Conservation (phyloP, 1,140 invertebrate species). For the Ridgeia piscesae region DNA sequence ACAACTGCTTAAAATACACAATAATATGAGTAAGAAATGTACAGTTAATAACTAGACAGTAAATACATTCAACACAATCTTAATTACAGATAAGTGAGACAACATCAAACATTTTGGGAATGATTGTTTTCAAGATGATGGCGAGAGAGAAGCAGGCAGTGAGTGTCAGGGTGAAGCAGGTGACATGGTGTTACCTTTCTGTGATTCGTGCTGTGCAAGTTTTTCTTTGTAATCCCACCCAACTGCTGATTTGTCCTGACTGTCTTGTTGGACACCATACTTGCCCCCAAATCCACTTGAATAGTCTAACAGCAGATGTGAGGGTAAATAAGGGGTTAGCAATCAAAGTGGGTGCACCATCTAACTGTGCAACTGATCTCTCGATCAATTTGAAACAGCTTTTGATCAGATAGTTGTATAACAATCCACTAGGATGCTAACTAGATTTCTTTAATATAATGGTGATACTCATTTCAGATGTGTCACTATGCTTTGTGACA, state of each 20-base stretch:
- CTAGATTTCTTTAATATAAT: too few relatives aligned
- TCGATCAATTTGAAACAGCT: not conserved
- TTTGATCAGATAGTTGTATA: not conserved
- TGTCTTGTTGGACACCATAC: slow-evolving; percentile 80
- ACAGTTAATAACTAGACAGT: not conserved
- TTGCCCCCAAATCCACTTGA: slow-evolving; percentile 83
- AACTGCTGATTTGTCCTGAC: slow-evolving; percentile 67
- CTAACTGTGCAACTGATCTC: not conserved
- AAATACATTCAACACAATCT: not conserved
- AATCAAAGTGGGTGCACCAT: not conserved
- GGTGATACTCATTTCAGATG: too few relatives aligned
- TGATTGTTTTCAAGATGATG: not conserved
- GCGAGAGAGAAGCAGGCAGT: not conserved
- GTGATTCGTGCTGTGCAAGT: slow-evolving; percentile 47
- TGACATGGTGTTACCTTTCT: slow-evolving; percentile 36
- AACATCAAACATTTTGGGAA: not conserved
- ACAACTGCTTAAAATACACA: not conserved
- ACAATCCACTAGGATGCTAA: not conserved
- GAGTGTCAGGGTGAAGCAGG: not conserved
- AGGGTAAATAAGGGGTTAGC: not conserved
- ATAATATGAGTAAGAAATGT: not conserved
- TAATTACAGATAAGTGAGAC: not conserved
- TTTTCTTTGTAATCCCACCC: slow-evolving; percentile 59
- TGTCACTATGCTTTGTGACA: too few relatives aligned
- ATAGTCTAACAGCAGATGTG: slow-evolving; percentile 65